These are phyloP conservation scores for Carassius gibelio DNA, from an alignment of 2,113 vertebrate species.

Conservation along the genomic window DNA sequence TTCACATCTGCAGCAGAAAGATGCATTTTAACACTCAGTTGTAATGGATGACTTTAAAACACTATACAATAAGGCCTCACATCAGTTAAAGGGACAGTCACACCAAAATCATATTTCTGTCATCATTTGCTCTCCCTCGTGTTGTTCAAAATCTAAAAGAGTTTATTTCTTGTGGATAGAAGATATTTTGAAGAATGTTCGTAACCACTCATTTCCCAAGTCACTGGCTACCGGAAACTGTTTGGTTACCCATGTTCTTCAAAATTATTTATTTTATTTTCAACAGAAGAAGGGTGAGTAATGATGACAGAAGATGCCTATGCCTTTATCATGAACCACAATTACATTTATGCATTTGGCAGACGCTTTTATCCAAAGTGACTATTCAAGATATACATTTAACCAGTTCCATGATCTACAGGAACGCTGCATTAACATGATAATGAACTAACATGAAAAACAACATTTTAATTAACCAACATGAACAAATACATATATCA, in stretches of 20 bases:
- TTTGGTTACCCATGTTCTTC: neutral
- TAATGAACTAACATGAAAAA: no score
- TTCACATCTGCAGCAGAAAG: slow-evolving; percentile 84
- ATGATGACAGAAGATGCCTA: no score
- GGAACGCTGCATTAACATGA: no score
- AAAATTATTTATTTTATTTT: neutral
- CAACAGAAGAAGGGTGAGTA: neutral
- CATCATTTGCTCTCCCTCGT: no score
- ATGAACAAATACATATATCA: neutral
- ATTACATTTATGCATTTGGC: neutral
- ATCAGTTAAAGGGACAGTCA: no score
- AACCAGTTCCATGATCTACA: neutral
- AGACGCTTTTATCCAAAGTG: neutral
- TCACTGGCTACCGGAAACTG: no score
- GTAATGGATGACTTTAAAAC: neutral
- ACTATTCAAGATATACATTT: neutral
- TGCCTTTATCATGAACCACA: no score
- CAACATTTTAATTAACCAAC: neutral
- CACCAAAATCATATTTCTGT: no score
- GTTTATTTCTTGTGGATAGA: neutral
- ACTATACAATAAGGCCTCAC: neutral
- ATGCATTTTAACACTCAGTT: neutral
- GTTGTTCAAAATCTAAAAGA: neutral
- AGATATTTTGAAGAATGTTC: neutral
- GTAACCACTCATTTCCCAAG: no score